phyloP scores from a whole-genome alignment of 2,113 vertebrate genomes.

The Psilopogon haemacephalus region DNA sequence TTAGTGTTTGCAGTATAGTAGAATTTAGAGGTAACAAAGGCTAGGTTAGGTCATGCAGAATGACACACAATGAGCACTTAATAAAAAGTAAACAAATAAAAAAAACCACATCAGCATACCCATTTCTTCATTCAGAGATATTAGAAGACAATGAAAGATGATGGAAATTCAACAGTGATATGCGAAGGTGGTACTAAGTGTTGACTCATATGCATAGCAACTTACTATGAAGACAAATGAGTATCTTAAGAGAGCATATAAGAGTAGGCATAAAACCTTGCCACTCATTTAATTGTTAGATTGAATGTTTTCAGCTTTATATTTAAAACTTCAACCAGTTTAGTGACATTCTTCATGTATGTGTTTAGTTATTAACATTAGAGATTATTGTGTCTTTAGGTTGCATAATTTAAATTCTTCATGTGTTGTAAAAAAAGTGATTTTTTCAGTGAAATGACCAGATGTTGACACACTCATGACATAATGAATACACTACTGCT shows the following conservation, averaged over 20 bases:
- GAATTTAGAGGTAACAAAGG: not conserved
- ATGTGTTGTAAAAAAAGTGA: not conserved
- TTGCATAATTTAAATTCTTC: not conserved
- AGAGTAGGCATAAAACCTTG: not conserved
- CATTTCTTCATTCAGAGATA: not conserved
- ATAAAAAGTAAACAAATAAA: not conserved
- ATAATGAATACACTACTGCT: not conserved
- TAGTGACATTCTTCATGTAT: not conserved
- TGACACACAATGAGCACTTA: not conserved
- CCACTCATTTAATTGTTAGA: not conserved
- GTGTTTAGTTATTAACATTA: not conserved
- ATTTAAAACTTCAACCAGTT: not conserved
- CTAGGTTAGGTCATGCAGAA: not conserved
- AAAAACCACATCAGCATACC: not conserved
- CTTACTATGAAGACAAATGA: not conserved
- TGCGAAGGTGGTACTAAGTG: not conserved
- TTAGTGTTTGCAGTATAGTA: not conserved
- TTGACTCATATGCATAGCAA: not conserved
- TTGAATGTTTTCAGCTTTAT: not conserved
- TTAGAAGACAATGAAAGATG: not conserved
- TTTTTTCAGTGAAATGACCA: not conserved
- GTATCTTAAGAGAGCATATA: not conserved
- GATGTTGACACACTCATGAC: not conserved
- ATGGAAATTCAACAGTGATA: not conserved
- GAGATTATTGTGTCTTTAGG: not conserved